These are phyloP conservation scores for Aramus guarauna DNA, from an alignment of 2,113 vertebrate species.

Conservation along the genomic window DNA sequence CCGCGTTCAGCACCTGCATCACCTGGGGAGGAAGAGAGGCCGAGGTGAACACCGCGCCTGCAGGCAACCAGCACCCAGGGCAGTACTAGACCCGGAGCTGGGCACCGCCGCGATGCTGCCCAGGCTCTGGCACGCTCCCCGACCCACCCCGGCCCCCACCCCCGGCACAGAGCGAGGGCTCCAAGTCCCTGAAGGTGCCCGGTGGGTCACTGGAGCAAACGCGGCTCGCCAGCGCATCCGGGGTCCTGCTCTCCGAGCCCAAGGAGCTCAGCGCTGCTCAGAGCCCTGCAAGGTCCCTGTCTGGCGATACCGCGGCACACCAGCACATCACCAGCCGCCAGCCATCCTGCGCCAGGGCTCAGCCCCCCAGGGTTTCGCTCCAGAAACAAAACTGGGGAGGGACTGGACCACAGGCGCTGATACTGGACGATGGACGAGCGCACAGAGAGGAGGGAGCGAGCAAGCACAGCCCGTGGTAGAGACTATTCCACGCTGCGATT, in stretches of 20 bases:
- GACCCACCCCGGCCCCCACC: accelerated
- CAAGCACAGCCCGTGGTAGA: accelerated
- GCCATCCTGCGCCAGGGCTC: not conserved
- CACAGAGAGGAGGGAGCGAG: accelerated
- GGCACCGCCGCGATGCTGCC: accelerated
- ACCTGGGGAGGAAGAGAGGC: constrained; percentile 74
- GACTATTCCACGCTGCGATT: not conserved
- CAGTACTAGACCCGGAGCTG: accelerated
- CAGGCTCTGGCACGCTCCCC: not conserved
- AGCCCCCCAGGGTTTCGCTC: not conserved
- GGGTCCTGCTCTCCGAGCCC: accelerated
- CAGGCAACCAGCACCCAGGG: not conserved
- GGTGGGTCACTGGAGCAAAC: accelerated
- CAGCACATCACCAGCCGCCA: accelerated
- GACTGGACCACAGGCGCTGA: not conserved
- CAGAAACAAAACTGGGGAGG: not conserved
- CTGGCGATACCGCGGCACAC: accelerated
- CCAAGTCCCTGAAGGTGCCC: not conserved
- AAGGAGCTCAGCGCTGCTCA: not conserved
- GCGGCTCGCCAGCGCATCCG: accelerated
- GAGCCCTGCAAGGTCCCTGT: not conserved
- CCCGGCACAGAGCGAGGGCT: accelerated
- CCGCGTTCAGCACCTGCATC: constrained; percentile 94
- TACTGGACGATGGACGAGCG: accelerated
- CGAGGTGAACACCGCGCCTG: not conserved